Evolutionary conservation across 2,888 invertebrate genomes (phyloP).

Genomic region (Neoaliturus tenellus): DNA sequence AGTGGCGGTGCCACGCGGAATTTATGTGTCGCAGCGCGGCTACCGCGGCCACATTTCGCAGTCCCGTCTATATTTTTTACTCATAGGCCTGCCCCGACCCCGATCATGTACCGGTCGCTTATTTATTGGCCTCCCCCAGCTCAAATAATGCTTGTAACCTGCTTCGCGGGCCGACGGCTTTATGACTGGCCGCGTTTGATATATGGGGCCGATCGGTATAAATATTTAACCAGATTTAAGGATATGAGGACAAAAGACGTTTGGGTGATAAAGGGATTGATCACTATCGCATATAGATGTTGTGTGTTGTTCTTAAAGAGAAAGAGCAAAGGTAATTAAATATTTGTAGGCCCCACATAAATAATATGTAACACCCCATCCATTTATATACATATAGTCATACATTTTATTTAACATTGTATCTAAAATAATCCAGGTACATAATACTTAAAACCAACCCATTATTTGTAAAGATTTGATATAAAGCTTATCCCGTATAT

Average conservation of each 20-base stretch:
- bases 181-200: constrained; percentile 25
- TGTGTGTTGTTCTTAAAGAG: too few relatives aligned
- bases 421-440: too few relatives aligned
- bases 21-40: constrained; percentile 6
- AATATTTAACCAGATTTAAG: constrained; percentile 39
- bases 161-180: constrained; percentile 9
- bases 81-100: constrained; percentile 32
- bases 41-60: constrained; percentile 48
- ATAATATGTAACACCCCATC: too few relatives aligned
- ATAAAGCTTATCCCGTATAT: too few relatives aligned
- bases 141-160: constrained; percentile 46
- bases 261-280: too few relatives aligned
- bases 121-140: constrained; percentile 16
- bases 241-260: background rate
- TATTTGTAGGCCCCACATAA: too few relatives aligned
- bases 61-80: constrained; percentile 40
- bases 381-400: too few relatives aligned
- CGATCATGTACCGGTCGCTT: constrained; percentile 8
- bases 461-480: too few relatives aligned
- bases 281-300: too few relatives aligned
- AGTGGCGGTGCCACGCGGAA: background rate
- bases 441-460: too few relatives aligned
- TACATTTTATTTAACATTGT: too few relatives aligned
- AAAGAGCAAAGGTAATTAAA: too few relatives aligned
- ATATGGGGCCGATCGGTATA: constrained; percentile 14